These are phyloP conservation scores for Agrypnus murinus DNA, from an alignment of 2,888 invertebrate species.

Conservation along the genomic window DNA sequence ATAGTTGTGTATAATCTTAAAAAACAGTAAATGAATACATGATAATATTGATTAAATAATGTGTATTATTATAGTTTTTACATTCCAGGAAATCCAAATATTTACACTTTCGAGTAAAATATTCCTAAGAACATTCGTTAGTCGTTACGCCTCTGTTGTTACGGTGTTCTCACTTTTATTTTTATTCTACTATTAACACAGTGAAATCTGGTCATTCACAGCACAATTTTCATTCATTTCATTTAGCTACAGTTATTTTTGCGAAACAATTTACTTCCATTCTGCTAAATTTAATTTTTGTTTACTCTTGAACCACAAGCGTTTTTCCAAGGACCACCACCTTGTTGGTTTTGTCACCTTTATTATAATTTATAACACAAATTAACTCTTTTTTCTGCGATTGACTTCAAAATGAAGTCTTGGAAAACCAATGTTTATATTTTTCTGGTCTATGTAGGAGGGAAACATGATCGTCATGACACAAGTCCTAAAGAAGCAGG, in stretches of 20 bases:
- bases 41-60: too few species aligned
- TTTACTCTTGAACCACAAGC: slow-evolving; percentile 4
- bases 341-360: slow-evolving; percentile 29
- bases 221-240: slow-evolving; percentile 38
- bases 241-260: slow-evolving; percentile 27
- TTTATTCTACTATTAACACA: slow-evolving; percentile 12
- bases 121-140: not conserved
- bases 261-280: slow-evolving; percentile 21
- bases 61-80: too few species aligned
- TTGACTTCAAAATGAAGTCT: too few species aligned
- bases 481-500: slow-evolving; percentile 41
- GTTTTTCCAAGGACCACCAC: slow-evolving; percentile 7
- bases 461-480: slow-evolving; percentile 13
- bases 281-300: not conserved
- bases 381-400: too few species aligned
- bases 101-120: too few species aligned
- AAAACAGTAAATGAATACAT: too few species aligned
- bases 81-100: too few species aligned
- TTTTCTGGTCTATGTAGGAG: slow-evolving; percentile 40
- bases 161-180: slow-evolving; percentile 26
- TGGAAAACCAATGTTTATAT: not conserved
- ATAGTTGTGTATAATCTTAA: too few species aligned
- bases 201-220: slow-evolving; percentile 36
- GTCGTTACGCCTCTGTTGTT: slow-evolving; percentile 14
- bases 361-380: too few species aligned